These are phyloP conservation scores for Idaea straminata DNA, from an alignment of 2,888 invertebrate genomes.

Conservation along the genomic window DNA sequence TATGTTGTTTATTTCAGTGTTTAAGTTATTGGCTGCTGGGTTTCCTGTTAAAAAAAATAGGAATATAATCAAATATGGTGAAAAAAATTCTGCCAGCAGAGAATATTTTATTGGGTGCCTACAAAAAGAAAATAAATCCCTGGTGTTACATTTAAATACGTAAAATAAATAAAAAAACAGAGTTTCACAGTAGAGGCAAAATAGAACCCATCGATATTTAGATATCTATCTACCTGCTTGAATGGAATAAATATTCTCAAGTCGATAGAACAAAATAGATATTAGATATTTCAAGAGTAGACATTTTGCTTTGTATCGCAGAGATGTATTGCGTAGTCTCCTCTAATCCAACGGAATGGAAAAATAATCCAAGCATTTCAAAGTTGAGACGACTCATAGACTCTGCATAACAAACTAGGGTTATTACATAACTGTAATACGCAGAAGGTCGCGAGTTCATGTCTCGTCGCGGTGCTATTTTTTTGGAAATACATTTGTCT, in stretches of 20 bases:
- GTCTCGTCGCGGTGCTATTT: background rate
- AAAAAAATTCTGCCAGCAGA: too few species aligned
- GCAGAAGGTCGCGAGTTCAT: background rate
- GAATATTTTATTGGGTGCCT: too few species aligned
- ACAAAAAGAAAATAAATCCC: too few species aligned
- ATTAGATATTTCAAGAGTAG: background rate
- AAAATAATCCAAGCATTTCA: slow-evolving; percentile 46
- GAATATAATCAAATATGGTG: too few species aligned
- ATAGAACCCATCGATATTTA: background rate
- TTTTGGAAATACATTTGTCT: background rate
- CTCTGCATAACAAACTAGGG: slow-evolving; percentile 20
- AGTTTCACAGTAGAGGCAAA: background rate
- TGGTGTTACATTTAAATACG: too few species aligned
- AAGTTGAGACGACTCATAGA: slow-evolving; percentile 26
- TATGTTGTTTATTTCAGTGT: too few species aligned
- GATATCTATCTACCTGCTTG: background rate
- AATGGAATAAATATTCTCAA: background rate
- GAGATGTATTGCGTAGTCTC: slow-evolving; percentile 25
- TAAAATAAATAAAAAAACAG: too few species aligned
- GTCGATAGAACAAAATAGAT: background rate
- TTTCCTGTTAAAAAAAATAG: too few species aligned
- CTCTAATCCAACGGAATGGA: slow-evolving; percentile 46
- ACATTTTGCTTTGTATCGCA: background rate
- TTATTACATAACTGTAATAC: slow-evolving; percentile 6
- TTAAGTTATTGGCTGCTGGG: too few species aligned